Percentiles rank a stretch among this genome's conserved stretches.
Conservation (phyloP, 2,113 vertebrate species). For the Cyprinodon variegatus region DNA sequence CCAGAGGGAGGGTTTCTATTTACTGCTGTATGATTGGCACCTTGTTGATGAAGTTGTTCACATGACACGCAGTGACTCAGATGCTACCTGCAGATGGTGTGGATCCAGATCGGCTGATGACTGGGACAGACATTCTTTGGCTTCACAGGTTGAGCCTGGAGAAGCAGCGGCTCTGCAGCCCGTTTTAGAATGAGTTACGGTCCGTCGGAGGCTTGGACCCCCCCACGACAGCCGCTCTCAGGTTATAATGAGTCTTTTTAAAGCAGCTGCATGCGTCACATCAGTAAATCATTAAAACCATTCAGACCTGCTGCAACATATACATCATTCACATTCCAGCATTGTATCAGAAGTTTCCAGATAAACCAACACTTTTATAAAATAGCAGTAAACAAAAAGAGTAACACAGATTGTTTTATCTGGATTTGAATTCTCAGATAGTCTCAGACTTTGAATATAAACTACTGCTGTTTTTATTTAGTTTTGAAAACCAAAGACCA, state of each 20-base stretch:
- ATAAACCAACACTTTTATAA: no score
- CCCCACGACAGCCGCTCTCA: neutral
- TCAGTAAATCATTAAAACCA: neutral
- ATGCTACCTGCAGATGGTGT: neutral
- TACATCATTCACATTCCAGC: neutral
- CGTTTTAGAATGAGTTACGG: neutral
- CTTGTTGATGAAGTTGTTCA: conserved; percentile 16
- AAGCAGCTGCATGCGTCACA: neutral
- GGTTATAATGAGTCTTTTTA: conserved; percentile 2
- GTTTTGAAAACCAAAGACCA: no score
- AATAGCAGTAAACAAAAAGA: no score
- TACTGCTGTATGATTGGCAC: neutral
- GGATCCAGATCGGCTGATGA: neutral
- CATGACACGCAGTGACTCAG: neutral
- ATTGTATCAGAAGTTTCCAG: neutral
- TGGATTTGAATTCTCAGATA: no score
- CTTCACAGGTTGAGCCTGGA: neutral
- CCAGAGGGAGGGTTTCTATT: neutral
- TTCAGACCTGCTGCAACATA: neutral
- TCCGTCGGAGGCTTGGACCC: neutral
- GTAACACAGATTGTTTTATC: no score
- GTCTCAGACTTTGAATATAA: no score
- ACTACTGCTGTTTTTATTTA: neutral
- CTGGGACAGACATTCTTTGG: neutral
- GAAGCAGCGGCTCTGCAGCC: neutral